Percentiles rank a stretch among this genome's conserved stretches.
Evolutionary conservation across 2,113 vertebrate species (phyloP).

Genomic region (Otocyon megalotis): DNA sequence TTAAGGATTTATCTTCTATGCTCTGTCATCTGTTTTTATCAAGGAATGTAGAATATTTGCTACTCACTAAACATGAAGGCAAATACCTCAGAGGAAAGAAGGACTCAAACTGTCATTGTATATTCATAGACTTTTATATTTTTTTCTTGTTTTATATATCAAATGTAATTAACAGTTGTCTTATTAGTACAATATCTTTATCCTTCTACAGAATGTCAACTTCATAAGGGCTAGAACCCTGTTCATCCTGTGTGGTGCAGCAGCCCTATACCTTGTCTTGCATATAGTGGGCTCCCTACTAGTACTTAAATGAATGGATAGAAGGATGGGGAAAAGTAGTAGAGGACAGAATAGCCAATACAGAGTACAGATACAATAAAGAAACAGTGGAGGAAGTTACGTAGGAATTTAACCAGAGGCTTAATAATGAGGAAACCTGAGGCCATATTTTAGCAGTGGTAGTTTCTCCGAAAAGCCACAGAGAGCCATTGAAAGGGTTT

Average conservation of each 20-base stretch:
- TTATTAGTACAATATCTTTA: not conserved
- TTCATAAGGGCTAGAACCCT: not conserved
- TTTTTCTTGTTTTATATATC: not conserved
- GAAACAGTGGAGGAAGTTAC: not conserved
- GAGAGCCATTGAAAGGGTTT: not conserved
- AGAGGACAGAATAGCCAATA: not conserved
- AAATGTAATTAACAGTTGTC: not conserved
- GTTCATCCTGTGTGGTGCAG: not conserved
- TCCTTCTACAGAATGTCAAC: not conserved
- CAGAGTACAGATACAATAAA: not conserved
- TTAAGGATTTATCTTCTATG: not conserved
- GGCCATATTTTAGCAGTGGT: not conserved
- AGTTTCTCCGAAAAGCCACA: not conserved
- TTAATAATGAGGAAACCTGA: not conserved
- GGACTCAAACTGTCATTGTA: too few species aligned
- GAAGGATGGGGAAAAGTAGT: not conserved
- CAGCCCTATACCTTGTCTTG: not conserved
- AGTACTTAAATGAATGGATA: not conserved
- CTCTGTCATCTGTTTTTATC: not conserved
- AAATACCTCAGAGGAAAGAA: not conserved
- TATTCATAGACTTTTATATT: not conserved
- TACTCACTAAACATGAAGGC: not conserved
- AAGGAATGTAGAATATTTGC: not conserved
- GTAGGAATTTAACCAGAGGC: not conserved
- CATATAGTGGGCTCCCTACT: not conserved